These are phyloP conservation scores for Diplolepis rosae DNA, from an alignment of 2,888 invertebrate species.

Conservation along the genomic window DNA sequence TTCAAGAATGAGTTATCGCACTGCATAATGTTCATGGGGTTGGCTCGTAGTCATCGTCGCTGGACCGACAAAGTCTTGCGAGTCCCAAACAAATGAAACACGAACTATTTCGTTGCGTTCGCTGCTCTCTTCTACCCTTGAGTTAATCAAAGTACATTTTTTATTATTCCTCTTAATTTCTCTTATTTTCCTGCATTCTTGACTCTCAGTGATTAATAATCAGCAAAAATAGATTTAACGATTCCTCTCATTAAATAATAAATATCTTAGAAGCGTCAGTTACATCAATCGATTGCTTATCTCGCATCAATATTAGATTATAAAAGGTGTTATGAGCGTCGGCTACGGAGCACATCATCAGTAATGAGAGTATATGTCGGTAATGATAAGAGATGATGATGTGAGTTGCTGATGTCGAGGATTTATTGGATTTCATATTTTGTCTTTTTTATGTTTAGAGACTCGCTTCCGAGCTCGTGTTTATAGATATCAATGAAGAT, in stretches of 20 bases:
- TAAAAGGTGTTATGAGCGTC: neutral
- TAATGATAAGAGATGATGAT: conserved; percentile 25
- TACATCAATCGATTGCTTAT: neutral
- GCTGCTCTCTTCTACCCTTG: neutral
- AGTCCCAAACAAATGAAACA: neutral
- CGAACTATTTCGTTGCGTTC: neutral
- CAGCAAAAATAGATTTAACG: conserved; percentile 33
- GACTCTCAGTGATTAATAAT: conserved; percentile 33
- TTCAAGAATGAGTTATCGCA: conserved; percentile 63
- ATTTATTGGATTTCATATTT: conserved; percentile 24
- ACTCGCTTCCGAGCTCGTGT: conserved; percentile 77
- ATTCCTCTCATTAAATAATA: conserved; percentile 36
- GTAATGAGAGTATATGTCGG: conserved; percentile 1
- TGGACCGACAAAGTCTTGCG: conserved; percentile 35
- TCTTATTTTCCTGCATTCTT: neutral
- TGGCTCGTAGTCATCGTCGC: conserved; percentile 37
- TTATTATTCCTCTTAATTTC: neutral
- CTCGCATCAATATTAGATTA: neutral
- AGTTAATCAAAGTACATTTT: neutral
- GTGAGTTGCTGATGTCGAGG: neutral
- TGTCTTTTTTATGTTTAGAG: conserved; percentile 70
- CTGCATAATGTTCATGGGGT: conserved; percentile 36
- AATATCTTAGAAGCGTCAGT: conserved; percentile 25
- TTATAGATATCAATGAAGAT: conserved; percentile 78
- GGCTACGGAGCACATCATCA: conserved; percentile 16